These are phyloP conservation scores for Lineus longissimus DNA, from an alignment of 1,140 invertebrate species.

Conservation along the genomic window DNA sequence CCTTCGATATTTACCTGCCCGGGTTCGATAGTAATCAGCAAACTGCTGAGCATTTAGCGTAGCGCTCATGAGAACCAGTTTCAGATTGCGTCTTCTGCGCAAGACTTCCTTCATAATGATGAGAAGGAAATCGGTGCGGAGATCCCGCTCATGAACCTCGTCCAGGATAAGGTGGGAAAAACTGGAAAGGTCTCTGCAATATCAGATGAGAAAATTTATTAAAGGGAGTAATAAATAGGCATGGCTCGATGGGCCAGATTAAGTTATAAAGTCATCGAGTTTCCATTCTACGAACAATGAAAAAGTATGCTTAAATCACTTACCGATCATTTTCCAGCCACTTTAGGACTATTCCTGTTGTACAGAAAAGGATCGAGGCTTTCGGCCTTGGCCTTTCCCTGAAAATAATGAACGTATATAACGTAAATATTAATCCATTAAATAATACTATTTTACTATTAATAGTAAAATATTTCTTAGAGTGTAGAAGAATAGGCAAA, in stretches of 20 bases:
- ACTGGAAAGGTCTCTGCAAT: too few relatives aligned
- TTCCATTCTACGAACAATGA: too few relatives aligned
- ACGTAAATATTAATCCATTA: too few relatives aligned
- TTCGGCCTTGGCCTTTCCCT: constrained; percentile 70
- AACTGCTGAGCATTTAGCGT: constrained; percentile 76
- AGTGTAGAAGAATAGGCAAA: too few relatives aligned
- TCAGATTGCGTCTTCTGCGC: constrained; percentile 67
- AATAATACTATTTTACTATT: too few relatives aligned
- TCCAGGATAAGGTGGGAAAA: constrained; percentile 70
- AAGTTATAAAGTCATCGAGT: background rate
- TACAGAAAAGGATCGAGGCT: constrained; percentile 78
- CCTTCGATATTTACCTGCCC: too few relatives aligned
- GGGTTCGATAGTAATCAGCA: constrained; percentile 69
- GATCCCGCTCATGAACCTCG: constrained; percentile 70
- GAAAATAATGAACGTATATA: too few relatives aligned
- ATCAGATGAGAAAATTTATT: constrained; percentile 23
- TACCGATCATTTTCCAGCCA: constrained; percentile 43
- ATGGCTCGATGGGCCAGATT: background rate
- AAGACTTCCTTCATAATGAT: constrained; percentile 76
- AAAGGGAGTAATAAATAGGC: background rate
- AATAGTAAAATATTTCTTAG: too few relatives aligned
- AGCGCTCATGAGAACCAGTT: constrained; percentile 83
- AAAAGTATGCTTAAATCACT: constrained; percentile 54
- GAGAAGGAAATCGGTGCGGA: constrained; percentile 76
- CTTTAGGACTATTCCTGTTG: constrained; percentile 63